Conservation (phyloP, 2,888 invertebrate genomes). For the Xestia c-nigrum region DNA sequence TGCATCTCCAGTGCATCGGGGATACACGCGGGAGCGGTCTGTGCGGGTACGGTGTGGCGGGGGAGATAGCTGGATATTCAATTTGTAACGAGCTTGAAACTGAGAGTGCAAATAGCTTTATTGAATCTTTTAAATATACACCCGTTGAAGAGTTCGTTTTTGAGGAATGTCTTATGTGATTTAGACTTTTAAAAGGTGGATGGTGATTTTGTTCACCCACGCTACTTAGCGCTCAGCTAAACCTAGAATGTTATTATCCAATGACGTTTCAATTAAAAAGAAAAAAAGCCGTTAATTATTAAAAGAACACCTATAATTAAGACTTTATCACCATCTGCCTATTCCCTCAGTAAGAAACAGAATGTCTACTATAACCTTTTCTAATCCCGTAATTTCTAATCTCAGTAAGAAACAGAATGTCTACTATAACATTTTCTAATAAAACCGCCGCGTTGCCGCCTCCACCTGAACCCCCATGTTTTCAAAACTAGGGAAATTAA, state of each 20-base stretch:
- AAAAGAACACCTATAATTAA: conserved; percentile 8
- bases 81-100: background rate
- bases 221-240: background rate
- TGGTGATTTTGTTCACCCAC: background rate
- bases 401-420: conserved; percentile 9
- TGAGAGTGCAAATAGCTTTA: background rate
- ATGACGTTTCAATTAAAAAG: background rate
- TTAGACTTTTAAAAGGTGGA: background rate
- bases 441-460: conserved; percentile 16
- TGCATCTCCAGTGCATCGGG: conserved; percentile 62
- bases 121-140: background rate
- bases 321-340: background rate
- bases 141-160: background rate
- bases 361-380: background rate
- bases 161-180: background rate
- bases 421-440: background rate
- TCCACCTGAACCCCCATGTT: conserved; percentile 45
- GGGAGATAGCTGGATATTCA: background rate
- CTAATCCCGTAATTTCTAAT: too few relatives aligned
- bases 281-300: conserved; percentile 4
- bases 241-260: background rate
- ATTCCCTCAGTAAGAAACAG: conserved; percentile 10
- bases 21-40: conserved; percentile 15
- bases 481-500: conserved; percentile 49
- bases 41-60: background rate